phyloP scores from a whole-genome alignment of 2,888 invertebrate species.

The Heliconius charithonia region DNA sequence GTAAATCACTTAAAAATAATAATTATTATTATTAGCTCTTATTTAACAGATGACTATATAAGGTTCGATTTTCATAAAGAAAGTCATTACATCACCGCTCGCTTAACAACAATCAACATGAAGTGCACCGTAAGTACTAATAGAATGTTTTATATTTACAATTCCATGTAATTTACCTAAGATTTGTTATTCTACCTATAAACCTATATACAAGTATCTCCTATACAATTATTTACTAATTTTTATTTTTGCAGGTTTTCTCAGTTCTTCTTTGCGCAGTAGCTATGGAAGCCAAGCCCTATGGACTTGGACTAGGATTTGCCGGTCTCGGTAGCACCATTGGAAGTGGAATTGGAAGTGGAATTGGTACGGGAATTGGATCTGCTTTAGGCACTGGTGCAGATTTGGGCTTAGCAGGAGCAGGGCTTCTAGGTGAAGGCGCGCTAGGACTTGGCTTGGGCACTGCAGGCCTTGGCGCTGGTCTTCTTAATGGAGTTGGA shows the following conservation, averaged over 20 bases:
- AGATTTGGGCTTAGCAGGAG: neutral
- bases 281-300: slow-evolving; percentile 24
- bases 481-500: neutral
- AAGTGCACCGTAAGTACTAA: slow-evolving; percentile 35
- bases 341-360: neutral
- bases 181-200: neutral
- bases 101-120: slow-evolving; percentile 27
- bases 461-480: neutral
- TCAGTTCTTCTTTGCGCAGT: slow-evolving; percentile 20
- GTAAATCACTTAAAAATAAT: slow-evolving; percentile 15
- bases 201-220: neutral
- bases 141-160: neutral
- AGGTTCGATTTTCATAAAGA: neutral
- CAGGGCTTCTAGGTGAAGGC: neutral
- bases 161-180: neutral
- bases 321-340: slow-evolving; percentile 4
- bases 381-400: neutral
- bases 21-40: slow-evolving; percentile 24
- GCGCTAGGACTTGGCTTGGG: slow-evolving; percentile 10
- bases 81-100: neutral
- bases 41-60: slow-evolving; percentile 26
- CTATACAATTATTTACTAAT: neutral
- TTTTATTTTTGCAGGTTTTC: slow-evolving; percentile 21
- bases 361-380: slow-evolving; percentile 5
- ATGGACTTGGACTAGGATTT: slow-evolving; percentile 1